Percentiles rank a stretch among this genome's conserved stretches.
Evolutionary conservation across 2,888 invertebrate genomes (phyloP).

Genomic region (Cheilosia scutellata): DNA sequence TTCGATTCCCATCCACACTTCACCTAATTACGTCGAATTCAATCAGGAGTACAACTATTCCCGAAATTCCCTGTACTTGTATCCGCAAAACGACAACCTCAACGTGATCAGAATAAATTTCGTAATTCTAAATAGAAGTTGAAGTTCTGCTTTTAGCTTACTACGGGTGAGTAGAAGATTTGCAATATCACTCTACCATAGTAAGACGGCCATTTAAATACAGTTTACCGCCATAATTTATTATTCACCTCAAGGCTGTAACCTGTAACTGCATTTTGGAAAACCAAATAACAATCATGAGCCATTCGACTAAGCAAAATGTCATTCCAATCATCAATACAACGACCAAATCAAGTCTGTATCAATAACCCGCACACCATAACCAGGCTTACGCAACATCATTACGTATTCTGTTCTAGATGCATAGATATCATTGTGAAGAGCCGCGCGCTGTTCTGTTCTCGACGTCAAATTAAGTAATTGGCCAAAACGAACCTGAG

Average conservation of each 20-base stretch:
- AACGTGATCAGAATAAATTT: conserved; percentile 51
- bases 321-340: conserved; percentile 35
- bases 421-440: conserved; percentile 16
- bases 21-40: conserved; percentile 39
- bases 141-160: background rate
- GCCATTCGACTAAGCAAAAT: conserved; percentile 37
- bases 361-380: background rate
- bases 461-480: conserved; percentile 62
- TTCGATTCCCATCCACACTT: conserved; percentile 32
- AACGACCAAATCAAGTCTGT: conserved; percentile 2
- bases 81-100: conserved; percentile 42
- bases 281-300: conserved; percentile 44
- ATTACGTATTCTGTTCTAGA: conserved; percentile 54
- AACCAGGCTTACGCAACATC: conserved; percentile 42
- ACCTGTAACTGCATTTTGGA: conserved; percentile 44
- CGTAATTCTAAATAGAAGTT: conserved; percentile 3
- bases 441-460: background rate
- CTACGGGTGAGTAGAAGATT: conserved; percentile 22
- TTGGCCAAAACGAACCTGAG: conserved; percentile 37
- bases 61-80: conserved; percentile 56
- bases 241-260: conserved; percentile 52
- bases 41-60: conserved; percentile 53
- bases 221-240: conserved; percentile 48
- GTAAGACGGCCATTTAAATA: conserved; percentile 33
- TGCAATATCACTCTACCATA: conserved; percentile 16